Evolutionary conservation across 2,797 vertebrate genomes (phyloP).

Genomic region (Anolis apletophallus): DNA sequence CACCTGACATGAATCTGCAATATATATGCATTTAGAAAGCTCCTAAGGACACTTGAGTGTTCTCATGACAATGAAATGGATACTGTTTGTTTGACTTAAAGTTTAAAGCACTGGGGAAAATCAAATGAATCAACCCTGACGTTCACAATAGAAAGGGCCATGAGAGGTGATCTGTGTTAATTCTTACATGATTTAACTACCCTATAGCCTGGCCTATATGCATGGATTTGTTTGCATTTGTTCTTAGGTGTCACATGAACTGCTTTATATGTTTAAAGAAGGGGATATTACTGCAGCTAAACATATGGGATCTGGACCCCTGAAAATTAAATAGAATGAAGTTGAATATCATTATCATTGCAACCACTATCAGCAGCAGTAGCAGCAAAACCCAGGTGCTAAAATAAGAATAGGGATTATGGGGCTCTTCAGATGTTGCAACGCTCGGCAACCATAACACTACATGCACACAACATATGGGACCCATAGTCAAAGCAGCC

Average conservation of each 20-base stretch:
- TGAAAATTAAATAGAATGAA: neutral
- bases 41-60: constrained; percentile 11
- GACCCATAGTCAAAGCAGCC: no score
- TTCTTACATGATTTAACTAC: neutral
- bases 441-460: no score
- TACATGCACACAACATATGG: no score
- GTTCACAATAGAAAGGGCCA: constrained; percentile 17
- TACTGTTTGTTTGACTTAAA: constrained; percentile 17
- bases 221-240: neutral
- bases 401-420: no score
- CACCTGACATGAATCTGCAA: constrained; percentile 61
- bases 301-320: neutral
- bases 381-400: no score
- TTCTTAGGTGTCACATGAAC: constrained; percentile 32
- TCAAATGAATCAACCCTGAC: neutral
- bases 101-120: constrained; percentile 17
- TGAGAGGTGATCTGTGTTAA: constrained; percentile 19
- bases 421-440: no score
- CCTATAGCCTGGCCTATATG: neutral
- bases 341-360: neutral
- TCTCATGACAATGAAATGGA: constrained; percentile 26
- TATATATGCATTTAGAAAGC: constrained; percentile 31
- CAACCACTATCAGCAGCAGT: no score
- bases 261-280: constrained; percentile 14
- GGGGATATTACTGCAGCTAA: neutral